Base-by-base conservation (phyloP, 2,888 invertebrate genomes). In the Rhamphomyia laevipes region DNA sequence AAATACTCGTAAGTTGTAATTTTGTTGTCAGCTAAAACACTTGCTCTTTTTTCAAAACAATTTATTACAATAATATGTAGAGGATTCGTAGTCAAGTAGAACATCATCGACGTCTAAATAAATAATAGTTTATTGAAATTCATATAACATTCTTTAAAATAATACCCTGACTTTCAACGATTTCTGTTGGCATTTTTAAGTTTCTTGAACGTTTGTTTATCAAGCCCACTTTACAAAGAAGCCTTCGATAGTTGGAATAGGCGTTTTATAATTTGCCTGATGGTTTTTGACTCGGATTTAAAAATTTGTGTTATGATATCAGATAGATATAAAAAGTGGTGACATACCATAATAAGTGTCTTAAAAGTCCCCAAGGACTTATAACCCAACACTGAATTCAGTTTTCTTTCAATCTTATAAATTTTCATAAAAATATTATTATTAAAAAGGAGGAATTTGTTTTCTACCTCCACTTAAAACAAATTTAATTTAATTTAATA, bases 41-140 rank as follows among this genome's bases (percentile, higher is more conserved):
- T 43, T 18, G 30, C 15, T n/a, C 50, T 31, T n/a, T 46, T 33
- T 13, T 11, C 15, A 21, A 47, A 43, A n/a, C 50, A 43, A 50
- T 46, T 46, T 50, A 12, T 46, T 27, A 9, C 23, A 17, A 46
- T 46, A 43, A 43, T 17, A 3, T 43, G n/a, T 33, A 33, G 13
- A 5, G 33, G 3, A 33, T 33, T 33, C 33, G 33, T 33, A 6
- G 33, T 33, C 4, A 9, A 6, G 11, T 9, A 6, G 33, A 33
- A 33, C 13, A 6, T 33, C 33, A 33, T n/a, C n/a, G n/a, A 13
- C 4, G 33, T 33, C 33, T 6, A 33, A 33, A 33, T 13, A 33
- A 33, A 33, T 33, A 33, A 33, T 33, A 33, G 33, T 33, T 33
- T 13, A 33, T 33, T 5, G 7, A 33, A 33, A 9, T 33, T 33